A percentile compares a stretch with the other conserved stretches of the same genome.
Evolutionary conservation across 2,888 invertebrate species (phyloP).

Genomic region (Tryphoninae sp.): DNA sequence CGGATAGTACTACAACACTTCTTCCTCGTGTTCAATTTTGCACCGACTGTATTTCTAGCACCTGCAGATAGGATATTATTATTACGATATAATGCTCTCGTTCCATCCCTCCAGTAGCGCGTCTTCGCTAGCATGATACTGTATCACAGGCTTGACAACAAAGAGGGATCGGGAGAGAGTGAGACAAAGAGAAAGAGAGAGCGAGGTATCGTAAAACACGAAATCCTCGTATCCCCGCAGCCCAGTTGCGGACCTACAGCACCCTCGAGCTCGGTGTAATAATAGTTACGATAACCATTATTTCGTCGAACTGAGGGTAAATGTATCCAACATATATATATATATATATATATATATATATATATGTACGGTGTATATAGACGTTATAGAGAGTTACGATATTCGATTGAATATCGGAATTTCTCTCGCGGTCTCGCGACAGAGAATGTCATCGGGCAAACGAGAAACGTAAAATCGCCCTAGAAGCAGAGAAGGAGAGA

Average conservation of each 20-base stretch:
- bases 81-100: neutral
- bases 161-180: no score
- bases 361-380: neutral
- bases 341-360: neutral
- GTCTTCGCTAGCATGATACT: neutral
- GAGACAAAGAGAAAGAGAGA: no score
- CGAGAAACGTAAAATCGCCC: neutral
- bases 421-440: neutral
- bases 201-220: conserved; percentile 4
- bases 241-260: neutral
- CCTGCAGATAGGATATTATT: neutral
- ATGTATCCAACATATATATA: neutral
- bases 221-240: neutral
- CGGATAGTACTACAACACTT: no score
- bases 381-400: neutral
- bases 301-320: conserved; percentile 17
- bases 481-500: neutral
- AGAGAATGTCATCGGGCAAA: neutral
- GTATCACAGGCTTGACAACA: neutral
- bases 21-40: no score
- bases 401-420: conserved; percentile 38
- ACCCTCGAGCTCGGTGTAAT: conserved; percentile 18
- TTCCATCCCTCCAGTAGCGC: neutral
- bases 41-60: no score
- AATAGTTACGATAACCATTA: conserved; percentile 52